Percentiles rank a stretch among this genome's conserved stretches.
These are phyloP conservation scores for Apolygus lucorum DNA, from an alignment of 1,140 invertebrate genomes.

Conservation along the genomic window DNA sequence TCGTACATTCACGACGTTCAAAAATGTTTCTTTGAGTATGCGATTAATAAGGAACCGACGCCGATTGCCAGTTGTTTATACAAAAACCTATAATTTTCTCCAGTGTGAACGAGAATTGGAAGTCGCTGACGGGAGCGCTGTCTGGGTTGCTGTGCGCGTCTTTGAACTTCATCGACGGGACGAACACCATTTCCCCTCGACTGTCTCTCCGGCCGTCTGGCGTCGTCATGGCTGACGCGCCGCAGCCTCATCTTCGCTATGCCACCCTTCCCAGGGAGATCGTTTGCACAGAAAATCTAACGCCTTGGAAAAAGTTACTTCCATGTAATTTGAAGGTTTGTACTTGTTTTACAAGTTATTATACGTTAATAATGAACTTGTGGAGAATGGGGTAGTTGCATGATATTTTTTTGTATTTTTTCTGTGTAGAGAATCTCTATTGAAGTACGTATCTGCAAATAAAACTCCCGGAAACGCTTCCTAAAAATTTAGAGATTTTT, in stretches of 20 bases:
- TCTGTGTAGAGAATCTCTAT: no score
- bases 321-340: constrained; percentile 75
- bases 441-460: no score
- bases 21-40: no score
- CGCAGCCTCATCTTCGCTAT: constrained; percentile 60
- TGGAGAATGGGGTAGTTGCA: no score
- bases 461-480: no score
- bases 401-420: no score
- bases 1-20: no score
- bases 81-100: no score
- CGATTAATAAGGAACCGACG: no score
- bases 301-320: constrained; percentile 93
- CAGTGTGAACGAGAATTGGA: constrained; percentile 74
- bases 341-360: not conserved
- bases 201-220: constrained; percentile 73
- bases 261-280: constrained; percentile 86
- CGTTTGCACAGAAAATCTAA: constrained; percentile 97
- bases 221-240: constrained; percentile 43
- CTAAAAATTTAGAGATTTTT: no score
- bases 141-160: constrained; percentile 93
- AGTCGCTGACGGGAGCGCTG: constrained; percentile 74
- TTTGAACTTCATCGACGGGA: constrained; percentile 87
- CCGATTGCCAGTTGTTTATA: no score
- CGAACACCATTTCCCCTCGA: constrained; percentile 75
- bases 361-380: no score